Evolutionary conservation across 37 sponge, comb jelly and placozoan species (phyloP).

Genomic region (Dysidea cf. avara): DNA sequence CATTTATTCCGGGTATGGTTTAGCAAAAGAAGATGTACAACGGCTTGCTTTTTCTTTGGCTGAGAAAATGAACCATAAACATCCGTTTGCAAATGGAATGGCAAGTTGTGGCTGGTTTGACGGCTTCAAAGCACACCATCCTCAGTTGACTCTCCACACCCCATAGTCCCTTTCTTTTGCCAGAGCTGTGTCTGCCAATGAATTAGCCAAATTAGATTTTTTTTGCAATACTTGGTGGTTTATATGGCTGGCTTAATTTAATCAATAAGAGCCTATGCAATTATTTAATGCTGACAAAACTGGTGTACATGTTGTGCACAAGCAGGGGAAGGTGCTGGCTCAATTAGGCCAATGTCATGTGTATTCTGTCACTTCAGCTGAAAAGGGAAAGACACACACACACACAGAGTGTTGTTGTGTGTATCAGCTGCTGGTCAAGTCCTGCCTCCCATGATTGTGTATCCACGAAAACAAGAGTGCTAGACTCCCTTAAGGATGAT

Average conservation of each 20-base stretch:
- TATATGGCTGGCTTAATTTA: slow-evolving; percentile 33
- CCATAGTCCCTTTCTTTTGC: slow-evolving; percentile 12
- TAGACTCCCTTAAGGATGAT: slow-evolving; percentile 34
- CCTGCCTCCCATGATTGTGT: slow-evolving; percentile 29
- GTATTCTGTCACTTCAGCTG: slow-evolving; percentile 18
- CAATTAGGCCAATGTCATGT: slow-evolving; percentile 32
- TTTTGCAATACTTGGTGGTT: slow-evolving; percentile 30
- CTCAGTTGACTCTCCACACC: slow-evolving; percentile 6
- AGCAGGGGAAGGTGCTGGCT: slow-evolving; percentile 24
- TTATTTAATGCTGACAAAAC: slow-evolving; percentile 46
- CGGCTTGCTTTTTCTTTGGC: too few species aligned
- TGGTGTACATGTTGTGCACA: slow-evolving; percentile 28
- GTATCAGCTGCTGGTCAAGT: slow-evolving; percentile 24
- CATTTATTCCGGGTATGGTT: too few species aligned
- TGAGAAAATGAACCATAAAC: too few species aligned
- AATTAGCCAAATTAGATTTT: slow-evolving; percentile 15
- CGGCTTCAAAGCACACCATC: slow-evolving; percentile 29
- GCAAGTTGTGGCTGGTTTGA: slow-evolving; percentile 39
- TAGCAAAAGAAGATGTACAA: too few species aligned
- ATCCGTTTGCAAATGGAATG: slow-evolving; percentile 16
- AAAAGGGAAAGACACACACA: slow-evolving; percentile 45
- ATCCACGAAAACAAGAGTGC: slow-evolving; percentile 44
- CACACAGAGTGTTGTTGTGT: slow-evolving; percentile 31
- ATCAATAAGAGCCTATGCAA: slow-evolving; percentile 46
- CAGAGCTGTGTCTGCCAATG: slow-evolving; percentile 10